Conservation (phyloP, 1,140 invertebrate species). For the Drosophila dunni region DNA sequence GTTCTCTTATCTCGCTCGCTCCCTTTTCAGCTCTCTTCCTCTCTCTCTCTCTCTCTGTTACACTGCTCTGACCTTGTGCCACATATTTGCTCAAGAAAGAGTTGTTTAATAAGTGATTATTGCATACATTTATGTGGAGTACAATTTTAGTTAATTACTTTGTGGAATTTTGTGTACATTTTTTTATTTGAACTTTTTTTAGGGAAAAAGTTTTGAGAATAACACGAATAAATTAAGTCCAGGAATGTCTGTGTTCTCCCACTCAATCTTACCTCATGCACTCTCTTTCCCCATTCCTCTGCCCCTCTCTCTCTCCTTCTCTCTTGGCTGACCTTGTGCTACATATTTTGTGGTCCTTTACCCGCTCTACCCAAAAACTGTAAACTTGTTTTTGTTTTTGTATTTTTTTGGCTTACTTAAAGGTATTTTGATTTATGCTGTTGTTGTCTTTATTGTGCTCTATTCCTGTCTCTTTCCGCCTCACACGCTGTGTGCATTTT, state of each 20-base stretch:
- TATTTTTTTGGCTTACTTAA: slow-evolving; percentile 38
- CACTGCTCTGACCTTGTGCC: slow-evolving; percentile 68
- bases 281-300: neutral
- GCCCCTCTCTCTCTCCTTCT: neutral
- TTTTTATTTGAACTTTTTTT: too few species aligned
- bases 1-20: neutral
- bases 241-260: too few species aligned
- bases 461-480: slow-evolving; percentile 1
- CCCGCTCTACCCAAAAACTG: slow-evolving; percentile 46
- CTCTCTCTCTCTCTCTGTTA: neutral
- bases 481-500: slow-evolving; percentile 26
- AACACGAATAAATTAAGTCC: too few species aligned
- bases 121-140: too few species aligned
- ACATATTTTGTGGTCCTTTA: slow-evolving; percentile 79
- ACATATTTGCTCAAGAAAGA: slow-evolving; percentile 57
- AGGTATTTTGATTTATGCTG: slow-evolving; percentile 48
- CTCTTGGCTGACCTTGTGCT: slow-evolving; percentile 69
- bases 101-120: too few species aligned
- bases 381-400: slow-evolving; percentile 63
- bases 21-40: too few species aligned
- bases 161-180: too few species aligned
- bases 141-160: too few species aligned
- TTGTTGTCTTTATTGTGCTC: slow-evolving; percentile 46
- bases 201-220: too few species aligned
- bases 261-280: too few species aligned